Conservation (phyloP, 2,113 vertebrate species). For the Actenoides lindsayi region DNA sequence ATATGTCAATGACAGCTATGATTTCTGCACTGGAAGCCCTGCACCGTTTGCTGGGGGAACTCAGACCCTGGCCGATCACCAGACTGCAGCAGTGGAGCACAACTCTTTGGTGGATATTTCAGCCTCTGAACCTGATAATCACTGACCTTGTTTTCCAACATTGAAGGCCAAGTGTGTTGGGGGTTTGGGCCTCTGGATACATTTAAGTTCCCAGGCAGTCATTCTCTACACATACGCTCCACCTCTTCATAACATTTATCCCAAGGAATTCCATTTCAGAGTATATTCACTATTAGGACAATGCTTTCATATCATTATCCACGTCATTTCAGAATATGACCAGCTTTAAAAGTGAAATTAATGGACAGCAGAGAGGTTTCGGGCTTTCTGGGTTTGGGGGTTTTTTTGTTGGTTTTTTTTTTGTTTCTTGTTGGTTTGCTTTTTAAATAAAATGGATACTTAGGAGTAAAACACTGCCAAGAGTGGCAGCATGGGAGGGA, state of each 20-base stretch:
- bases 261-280: neutral
- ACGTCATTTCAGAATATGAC: constrained; percentile 6
- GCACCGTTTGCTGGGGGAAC: neutral
- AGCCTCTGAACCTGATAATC: neutral
- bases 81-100: neutral
- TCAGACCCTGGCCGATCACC: neutral
- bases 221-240: neutral
- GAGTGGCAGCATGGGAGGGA: neutral
- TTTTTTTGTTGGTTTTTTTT: neutral
- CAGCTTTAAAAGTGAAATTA: neutral
- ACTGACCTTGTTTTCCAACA: neutral
- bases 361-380: neutral
- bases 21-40: neutral
- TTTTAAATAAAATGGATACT: neutral
- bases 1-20: neutral
- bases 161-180: neutral
- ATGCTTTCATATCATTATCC: neutral
- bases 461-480: neutral
- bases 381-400: neutral
- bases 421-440: neutral
- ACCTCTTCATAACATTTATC: neutral
- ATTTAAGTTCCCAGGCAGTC: neutral
- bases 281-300: neutral
- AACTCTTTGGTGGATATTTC: neutral
- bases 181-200: neutral